Evolutionary conservation across 2,888 invertebrate genomes (phyloP), one percentile per base, ranked within the genome.

Genomic region (Rambutsinella grinnellia): DNA sequence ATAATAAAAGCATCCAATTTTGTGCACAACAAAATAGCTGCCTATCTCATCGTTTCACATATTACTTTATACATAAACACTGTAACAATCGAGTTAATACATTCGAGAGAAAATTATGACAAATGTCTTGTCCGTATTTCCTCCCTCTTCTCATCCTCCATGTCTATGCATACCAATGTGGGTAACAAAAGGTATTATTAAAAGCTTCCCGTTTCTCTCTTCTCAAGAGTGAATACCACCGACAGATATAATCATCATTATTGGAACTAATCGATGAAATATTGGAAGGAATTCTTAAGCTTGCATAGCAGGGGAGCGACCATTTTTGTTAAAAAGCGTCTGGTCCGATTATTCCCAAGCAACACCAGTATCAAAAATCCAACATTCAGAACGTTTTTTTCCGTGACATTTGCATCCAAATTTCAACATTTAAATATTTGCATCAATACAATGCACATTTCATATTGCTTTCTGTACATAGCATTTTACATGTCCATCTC

Each of bases 261-360:
- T 81, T 82, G 83, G 83, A 83, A 82, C 83, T 83, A 83, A 83
- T 83, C 82, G 83, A 83, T 83, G 83, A 83, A 81, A 81, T 82
- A 83, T 83, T 81, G 82, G 81, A 76, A 63, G 78, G 81, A 79
- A 83, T 82, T 83, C 81, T 80, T 76, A 78, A 78, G 78, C 77
- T 77, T 79, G 75, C 76, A 76, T 79, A 79, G 79, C 81, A 77
- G 82, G 83, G 83, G 79, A 74, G 76, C 78, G 46, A 46, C 47
- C 19, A 47, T 47, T 47, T 47, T 47, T 47, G 19, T 47, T 47
- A 47, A 3, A 3, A 19, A 10, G n/a, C 19, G 47, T 13, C 36
- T 17, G 51, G 1, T 27, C 17, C 27, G 2, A 17, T 0, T 57
- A 15, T n/a, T n/a, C n/a, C n/a, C n/a, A n/a, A n/a, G n/a, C n/a